Evolutionary conservation across 2,797 vertebrate species (phyloP).

Genomic region (Oreochromis grahami): DNA sequence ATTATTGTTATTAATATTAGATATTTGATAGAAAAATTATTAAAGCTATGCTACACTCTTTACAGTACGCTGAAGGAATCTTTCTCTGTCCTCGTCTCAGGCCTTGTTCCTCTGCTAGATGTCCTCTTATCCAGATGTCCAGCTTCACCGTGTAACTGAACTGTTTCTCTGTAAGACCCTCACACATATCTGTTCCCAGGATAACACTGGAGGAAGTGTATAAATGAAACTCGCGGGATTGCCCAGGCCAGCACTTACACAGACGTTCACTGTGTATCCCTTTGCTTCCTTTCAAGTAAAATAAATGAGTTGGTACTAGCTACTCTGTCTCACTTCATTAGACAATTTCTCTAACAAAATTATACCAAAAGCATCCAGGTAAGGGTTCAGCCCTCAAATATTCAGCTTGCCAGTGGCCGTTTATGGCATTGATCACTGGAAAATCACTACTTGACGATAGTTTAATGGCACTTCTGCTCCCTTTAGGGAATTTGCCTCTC

Average conservation of each 20-base stretch:
- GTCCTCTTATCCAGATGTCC: not conserved
- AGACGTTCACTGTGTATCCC: not conserved
- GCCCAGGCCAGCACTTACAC: accelerated
- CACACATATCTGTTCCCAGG: accelerated
- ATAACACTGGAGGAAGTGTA: not conserved
- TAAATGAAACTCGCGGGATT: not conserved
- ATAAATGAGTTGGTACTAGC: not conserved
- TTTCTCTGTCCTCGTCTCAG: accelerated
- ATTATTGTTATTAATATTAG: not conserved
- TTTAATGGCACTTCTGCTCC: not conserved
- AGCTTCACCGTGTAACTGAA: not conserved
- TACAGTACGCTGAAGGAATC: not conserved
- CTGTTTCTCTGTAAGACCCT: not conserved
- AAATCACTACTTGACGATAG: accelerated
- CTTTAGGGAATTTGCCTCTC: not conserved
- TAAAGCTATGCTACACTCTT: accelerated
- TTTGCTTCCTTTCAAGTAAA: not conserved
- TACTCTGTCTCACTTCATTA: not conserved
- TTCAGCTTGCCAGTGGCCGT: accelerated
- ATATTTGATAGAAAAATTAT: not conserved
- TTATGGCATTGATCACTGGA: not conserved
- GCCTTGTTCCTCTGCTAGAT: not conserved
- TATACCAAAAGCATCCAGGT: not conserved
- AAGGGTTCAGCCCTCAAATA: not conserved
- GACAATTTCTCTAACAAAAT: not conserved